Base-by-base conservation (phyloP, 2,797 vertebrate genomes). In the Rachycentron canadum region DNA sequence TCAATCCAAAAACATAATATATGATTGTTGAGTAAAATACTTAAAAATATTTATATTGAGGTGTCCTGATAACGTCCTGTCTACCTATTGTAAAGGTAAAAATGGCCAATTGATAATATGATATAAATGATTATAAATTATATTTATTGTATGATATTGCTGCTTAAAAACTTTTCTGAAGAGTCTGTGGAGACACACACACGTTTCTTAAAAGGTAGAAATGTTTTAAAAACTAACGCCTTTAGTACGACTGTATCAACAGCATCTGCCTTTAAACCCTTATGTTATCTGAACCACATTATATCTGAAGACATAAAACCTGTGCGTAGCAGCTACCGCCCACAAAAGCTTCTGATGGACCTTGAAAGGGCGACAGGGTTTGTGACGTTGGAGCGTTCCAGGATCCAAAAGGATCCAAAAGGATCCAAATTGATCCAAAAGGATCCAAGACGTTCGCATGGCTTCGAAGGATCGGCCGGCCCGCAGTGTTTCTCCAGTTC, bases 401-500 rank as follows among this genome's bases (percentile, higher is more conserved):
- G 69, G 21, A 56, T 60, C 23, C 12, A 30, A 53, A 52, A 67
- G 55, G 19, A 49, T 69, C 53, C 17, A 53, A n/a, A n/a, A n/a
- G n/a, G n/a, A n/a, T n/a, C n/a, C n/a, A n/a, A n/a, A n/a, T n/a
- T n/a, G n/a, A n/a, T n/a, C n/a, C n/a, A n/a, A n/a, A n/a, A n/a
- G n/a, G n/a, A n/a, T 32, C 32, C 32, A 32, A 32, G n/a, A 32
- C 32, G 32, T 78, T 74, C 69, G 69, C 76, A 68, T 79, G 59
- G 63, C 74, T 73, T 63, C n/a, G 7, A 73, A 74, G 77, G 30
- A 45, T 36, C 28, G 16, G 23, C 62, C 69, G 40, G 61, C 75
- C 75, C 8, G 45, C 64, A 59, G 78, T 71, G 62, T 71, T 53
- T 68, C 83, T 86, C 53, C 40, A 28, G 60, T 79, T 47, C 69